Evolutionary conservation across 1,140 invertebrate species (phyloP).

Genomic region (Periplaneta americana): DNA sequence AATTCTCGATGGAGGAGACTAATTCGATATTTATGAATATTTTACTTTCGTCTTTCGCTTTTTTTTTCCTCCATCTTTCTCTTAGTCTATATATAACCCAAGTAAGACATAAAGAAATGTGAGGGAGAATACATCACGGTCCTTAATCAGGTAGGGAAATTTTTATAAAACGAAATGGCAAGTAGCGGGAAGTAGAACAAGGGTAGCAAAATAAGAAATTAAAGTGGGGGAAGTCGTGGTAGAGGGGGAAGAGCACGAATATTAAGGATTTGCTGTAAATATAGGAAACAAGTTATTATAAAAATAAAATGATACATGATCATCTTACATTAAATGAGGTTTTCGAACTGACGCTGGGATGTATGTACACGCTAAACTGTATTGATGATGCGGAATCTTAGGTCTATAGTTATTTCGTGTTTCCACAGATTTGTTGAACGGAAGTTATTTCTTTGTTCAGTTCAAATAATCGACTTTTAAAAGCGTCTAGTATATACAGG

Average conservation of each 20-base stretch:
- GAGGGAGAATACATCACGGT: background rate
- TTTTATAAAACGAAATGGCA: background rate
- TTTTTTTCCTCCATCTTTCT: background rate
- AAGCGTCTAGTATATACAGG: no score
- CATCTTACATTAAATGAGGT: background rate
- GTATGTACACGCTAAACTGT: background rate
- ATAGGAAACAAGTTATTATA: conserved; percentile 3
- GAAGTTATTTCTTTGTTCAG: no score
- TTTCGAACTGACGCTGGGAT: background rate
- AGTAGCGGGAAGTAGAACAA: background rate
- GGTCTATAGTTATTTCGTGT: no score
- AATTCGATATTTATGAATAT: conserved; percentile 10
- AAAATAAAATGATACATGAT: background rate
- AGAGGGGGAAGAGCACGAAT: background rate
- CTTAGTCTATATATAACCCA: background rate
- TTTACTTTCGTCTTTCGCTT: background rate
- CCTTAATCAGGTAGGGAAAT: background rate
- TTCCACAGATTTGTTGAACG: no score
- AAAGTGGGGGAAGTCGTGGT: background rate
- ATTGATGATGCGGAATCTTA: no score
- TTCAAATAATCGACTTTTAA: no score
- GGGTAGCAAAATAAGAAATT: background rate
- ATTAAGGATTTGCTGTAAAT: background rate
- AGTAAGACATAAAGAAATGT: background rate
- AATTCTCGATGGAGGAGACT: background rate